phyloP scores from a whole-genome alignment of 64 coral and sea anemone genomes.

The Actinia equina region DNA sequence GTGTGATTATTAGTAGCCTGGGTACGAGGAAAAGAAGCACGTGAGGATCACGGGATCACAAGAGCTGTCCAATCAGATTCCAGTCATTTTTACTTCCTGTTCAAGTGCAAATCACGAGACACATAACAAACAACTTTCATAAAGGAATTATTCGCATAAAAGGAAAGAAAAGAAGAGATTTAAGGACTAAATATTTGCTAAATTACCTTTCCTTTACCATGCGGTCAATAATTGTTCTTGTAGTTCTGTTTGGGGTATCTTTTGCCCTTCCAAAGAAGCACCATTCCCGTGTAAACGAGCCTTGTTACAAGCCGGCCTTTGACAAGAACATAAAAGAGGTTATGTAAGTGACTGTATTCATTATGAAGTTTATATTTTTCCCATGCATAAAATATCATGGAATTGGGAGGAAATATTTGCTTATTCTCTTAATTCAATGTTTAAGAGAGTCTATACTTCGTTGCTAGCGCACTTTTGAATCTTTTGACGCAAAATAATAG shows the following conservation, averaged over 20 bases:
- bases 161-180: not conserved
- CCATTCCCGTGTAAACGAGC: not conserved
- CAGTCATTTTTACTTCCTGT: not conserved
- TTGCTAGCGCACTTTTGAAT: not conserved
- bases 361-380: not conserved
- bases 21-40: not conserved
- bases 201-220: not conserved
- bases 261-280: constrained; percentile 11
- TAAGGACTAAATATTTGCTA: not conserved
- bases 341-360: constrained; percentile 34
- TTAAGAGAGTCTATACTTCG: not conserved
- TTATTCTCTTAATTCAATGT: not conserved
- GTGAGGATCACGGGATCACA: not conserved
- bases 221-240: constrained; percentile 18
- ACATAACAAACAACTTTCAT: not conserved
- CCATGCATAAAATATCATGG: not conserved
- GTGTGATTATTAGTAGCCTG: not conserved
- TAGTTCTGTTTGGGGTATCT: constrained; percentile 19
- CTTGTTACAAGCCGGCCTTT: constrained; percentile 33
- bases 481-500: not conserved
- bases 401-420: not conserved
- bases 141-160: too few species aligned
- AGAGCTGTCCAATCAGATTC: not conserved
- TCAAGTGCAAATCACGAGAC: not conserved
- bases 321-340: constrained; percentile 46